Evolutionary conservation across 2,888 invertebrate species (phyloP).

Genomic region (Eledone cirrhosa): DNA sequence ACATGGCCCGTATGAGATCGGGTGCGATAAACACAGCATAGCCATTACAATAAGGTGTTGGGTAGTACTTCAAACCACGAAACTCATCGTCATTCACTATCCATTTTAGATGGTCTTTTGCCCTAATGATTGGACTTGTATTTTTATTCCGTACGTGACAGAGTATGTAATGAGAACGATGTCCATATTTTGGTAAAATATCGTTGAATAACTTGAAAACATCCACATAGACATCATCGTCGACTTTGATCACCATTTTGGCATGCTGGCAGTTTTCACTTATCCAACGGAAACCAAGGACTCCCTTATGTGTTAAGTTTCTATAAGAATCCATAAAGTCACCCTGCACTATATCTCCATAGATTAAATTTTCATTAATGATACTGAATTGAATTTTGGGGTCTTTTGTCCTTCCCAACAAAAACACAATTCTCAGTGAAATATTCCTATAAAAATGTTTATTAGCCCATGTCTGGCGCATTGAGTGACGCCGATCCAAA

Average conservation of each 20-base stretch:
- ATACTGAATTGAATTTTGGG: conserved; percentile 42
- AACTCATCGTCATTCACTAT: conserved; percentile 49
- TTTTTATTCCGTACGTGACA: conserved; percentile 48
- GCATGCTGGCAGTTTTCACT: conserved; percentile 48
- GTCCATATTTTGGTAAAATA: conserved; percentile 41
- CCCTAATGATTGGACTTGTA: conserved; percentile 48
- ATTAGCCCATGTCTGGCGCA: conserved; percentile 56
- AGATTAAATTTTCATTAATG: conserved; percentile 48
- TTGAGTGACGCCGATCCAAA: conserved; percentile 43
- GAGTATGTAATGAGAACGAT: conserved; percentile 41
- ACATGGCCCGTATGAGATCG: conserved; percentile 55
- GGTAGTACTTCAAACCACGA: conserved; percentile 50
- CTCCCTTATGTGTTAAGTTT: conserved; percentile 57
- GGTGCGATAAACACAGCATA: conserved; percentile 53
- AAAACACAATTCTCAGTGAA: conserved; percentile 46
- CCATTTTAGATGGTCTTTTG: conserved; percentile 47
- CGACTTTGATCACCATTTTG: conserved; percentile 50
- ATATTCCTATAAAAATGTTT: conserved; percentile 41
- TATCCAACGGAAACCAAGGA: conserved; percentile 51
- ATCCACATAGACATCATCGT: conserved; percentile 58
- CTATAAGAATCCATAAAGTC: conserved; percentile 51
- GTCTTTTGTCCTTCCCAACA: conserved; percentile 45
- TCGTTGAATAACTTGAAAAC: conserved; percentile 48
- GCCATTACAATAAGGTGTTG: conserved; percentile 62
- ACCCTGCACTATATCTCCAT: conserved; percentile 56